phyloP scores from a whole-genome alignment of 2,888 invertebrate genomes.

The Lingula anatina region DNA sequence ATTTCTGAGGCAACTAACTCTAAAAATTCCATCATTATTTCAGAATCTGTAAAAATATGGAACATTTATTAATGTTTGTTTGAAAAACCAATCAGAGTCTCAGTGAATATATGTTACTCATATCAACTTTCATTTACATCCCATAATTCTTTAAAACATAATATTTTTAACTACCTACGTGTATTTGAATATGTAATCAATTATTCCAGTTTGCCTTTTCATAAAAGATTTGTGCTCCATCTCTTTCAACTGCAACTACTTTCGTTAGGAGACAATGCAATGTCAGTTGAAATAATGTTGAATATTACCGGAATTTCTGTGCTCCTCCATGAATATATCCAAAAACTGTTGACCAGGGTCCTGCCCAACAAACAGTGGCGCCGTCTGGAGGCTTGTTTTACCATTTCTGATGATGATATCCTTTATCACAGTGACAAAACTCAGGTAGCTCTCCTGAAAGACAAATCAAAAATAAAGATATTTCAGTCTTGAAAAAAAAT shows the following conservation, averaged over 20 bases:
- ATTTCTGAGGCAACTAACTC: slow-evolving; percentile 25
- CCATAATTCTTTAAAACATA: too few relatives aligned
- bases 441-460: background rate
- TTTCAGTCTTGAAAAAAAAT: too few relatives aligned
- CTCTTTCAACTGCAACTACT: too few relatives aligned
- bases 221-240: too few relatives aligned
- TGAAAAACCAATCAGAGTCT: background rate
- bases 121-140: too few relatives aligned
- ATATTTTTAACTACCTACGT: background rate
- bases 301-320: background rate
- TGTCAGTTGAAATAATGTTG: background rate
- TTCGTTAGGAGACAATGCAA: too few relatives aligned
- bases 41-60: slow-evolving; percentile 7
- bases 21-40: slow-evolving; percentile 25
- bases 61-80: background rate
- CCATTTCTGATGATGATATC: background rate
- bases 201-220: too few relatives aligned
- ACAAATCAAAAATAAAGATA: background rate
- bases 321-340: background rate
- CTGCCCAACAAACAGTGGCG: background rate
- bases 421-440: background rate
- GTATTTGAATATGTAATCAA: background rate
- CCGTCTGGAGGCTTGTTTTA: background rate
- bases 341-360: background rate
- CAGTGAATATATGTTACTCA: too few relatives aligned